These are phyloP conservation scores for Arrhamphus sclerolepis DNA, from an alignment of 2,797 vertebrate species.

Conservation along the genomic window DNA sequence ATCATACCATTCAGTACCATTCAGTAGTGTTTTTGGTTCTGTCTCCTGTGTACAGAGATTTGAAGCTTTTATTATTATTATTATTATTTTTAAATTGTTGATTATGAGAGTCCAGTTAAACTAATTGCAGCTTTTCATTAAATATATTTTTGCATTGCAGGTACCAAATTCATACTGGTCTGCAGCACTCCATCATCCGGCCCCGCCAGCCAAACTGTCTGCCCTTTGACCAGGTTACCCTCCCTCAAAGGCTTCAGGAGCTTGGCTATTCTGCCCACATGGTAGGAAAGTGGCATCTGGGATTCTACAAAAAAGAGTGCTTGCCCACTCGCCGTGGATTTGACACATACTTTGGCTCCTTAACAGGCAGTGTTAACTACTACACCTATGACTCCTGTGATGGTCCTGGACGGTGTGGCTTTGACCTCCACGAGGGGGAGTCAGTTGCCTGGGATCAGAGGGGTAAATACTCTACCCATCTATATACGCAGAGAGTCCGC, in stretches of 20 bases:
- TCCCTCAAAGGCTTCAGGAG: constrained; percentile 94
- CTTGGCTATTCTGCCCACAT: constrained; percentile 96
- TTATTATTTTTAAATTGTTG: no score
- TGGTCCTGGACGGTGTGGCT: constrained; percentile 91
- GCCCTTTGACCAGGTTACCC: constrained; percentile 90
- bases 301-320: constrained; percentile 97
- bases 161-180: constrained; percentile 98
- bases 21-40: no score
- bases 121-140: no score
- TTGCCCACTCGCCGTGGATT: constrained; percentile 95
- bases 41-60: no score
- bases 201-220: constrained; percentile 96
- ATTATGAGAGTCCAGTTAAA: no score
- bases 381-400: constrained; percentile 95
- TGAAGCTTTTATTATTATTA: no score
- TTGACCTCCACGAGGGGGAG: constrained; percentile 94
- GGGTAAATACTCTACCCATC: constrained; percentile 94
- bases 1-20: no score
- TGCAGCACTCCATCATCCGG: constrained; percentile 98
- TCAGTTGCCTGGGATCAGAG: constrained; percentile 90
- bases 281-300: constrained; percentile 99
- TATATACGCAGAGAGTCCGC: constrained; percentile 90
- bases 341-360: constrained; percentile 93
- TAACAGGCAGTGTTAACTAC: constrained; percentile 96
- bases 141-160: constrained; percentile 68